Evolutionary conservation across 2,888 invertebrate genomes (phyloP).

Genomic region (Lathronympha strigana): DNA sequence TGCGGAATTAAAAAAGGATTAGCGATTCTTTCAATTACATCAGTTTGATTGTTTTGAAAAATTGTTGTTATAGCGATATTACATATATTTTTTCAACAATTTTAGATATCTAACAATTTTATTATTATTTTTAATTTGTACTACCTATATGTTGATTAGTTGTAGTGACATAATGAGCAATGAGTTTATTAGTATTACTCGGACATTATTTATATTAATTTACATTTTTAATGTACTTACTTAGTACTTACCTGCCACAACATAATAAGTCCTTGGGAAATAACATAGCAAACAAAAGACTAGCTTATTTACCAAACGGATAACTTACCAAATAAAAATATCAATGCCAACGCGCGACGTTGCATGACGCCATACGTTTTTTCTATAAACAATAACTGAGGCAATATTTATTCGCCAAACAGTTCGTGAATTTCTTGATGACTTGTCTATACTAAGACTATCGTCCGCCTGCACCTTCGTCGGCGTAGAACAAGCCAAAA

Average conservation of each 20-base stretch:
- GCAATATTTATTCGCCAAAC: slow-evolving; percentile 29
- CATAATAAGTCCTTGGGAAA: slow-evolving; percentile 3
- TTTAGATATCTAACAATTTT: slow-evolving; percentile 3
- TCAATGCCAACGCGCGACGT: slow-evolving; percentile 15
- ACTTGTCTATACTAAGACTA: not conserved
- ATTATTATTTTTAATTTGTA: too few relatives aligned
- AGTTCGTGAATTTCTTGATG: not conserved
- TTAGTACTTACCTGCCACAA: not conserved
- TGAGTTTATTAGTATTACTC: slow-evolving; percentile 6
- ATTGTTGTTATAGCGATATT: not conserved
- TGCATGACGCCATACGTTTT: slow-evolving; percentile 30
- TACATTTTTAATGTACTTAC: slow-evolving; percentile 19
- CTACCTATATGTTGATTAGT: too few relatives aligned
- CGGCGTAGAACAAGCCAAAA: too few relatives aligned
- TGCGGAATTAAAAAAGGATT: slow-evolving; percentile 33
- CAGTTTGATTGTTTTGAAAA: not conserved
- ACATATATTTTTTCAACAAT: too few relatives aligned
- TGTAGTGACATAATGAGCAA: too few relatives aligned
- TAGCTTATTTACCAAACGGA: slow-evolving; percentile 24
- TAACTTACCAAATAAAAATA: slow-evolving; percentile 36
- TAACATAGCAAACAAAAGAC: slow-evolving; percentile 3
- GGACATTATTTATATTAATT: slow-evolving; percentile 1
- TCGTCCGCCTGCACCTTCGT: too few relatives aligned
- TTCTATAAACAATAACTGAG: slow-evolving; percentile 36
- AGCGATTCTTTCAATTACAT: slow-evolving; percentile 11